Conservation (phyloP, 2,888 invertebrate species). For the Drosophila percnosoma region DNA sequence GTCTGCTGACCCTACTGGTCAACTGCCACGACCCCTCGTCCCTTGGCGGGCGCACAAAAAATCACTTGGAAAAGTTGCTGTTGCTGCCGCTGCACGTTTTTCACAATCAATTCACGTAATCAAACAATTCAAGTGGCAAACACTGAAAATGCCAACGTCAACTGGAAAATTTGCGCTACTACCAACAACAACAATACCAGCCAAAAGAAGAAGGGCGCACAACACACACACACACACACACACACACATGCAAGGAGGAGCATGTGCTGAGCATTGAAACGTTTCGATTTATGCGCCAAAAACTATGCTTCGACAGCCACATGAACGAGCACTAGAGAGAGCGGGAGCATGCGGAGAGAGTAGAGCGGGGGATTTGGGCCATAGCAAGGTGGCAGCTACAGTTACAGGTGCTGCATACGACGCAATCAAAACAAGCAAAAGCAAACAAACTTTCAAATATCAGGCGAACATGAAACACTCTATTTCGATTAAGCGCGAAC, state of each 20-base stretch:
- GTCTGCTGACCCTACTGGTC: conserved; percentile 7
- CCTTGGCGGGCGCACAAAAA: not conserved
- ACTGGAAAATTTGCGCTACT: conserved; percentile 80
- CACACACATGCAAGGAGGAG: conserved; percentile 23
- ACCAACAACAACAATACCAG: conserved; percentile 42
- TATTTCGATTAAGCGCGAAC: conserved; percentile 5
- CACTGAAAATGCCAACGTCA: conserved; percentile 84
- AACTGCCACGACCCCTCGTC: conserved; percentile 12
- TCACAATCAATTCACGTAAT: conserved; percentile 83
- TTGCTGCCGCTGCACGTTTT: conserved; percentile 78
- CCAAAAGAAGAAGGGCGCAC: conserved; percentile 4
- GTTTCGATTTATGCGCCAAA: conserved; percentile 82
- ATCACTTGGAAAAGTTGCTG: conserved; percentile 44
- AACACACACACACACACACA: conserved; percentile 14
- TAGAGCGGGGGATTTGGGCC: not conserved
- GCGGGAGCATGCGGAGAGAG: conserved; percentile 18
- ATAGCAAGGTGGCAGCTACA: conserved; percentile 24
- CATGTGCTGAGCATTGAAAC: conserved; percentile 74
- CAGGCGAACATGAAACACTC: conserved; percentile 49
- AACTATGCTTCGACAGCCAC: conserved; percentile 82
- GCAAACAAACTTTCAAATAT: conserved; percentile 9
- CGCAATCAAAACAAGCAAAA: conserved; percentile 72
- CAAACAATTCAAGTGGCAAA: conserved; percentile 84
- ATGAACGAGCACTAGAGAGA: conserved; percentile 64
- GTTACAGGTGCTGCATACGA: conserved; percentile 71